Evolutionary conservation across 2,888 invertebrate species (phyloP).

Genomic region (Oscheius onirici): DNA sequence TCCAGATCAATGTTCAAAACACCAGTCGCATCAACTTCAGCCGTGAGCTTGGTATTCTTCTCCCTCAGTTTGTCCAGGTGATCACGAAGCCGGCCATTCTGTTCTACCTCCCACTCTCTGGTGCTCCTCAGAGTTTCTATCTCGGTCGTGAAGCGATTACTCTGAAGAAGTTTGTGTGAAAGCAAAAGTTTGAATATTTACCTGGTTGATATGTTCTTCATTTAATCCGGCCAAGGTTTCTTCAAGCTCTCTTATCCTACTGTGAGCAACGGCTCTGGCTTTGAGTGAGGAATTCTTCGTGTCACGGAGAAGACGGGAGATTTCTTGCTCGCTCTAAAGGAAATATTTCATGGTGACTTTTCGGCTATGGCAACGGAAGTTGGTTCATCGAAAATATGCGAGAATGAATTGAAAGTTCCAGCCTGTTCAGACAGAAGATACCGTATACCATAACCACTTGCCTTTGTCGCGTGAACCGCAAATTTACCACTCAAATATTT

Average conservation of each 20-base stretch:
- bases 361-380: too few relatives aligned
- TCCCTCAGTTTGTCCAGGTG: constrained; percentile 56
- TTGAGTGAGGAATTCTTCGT: constrained; percentile 59
- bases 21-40: constrained; percentile 51
- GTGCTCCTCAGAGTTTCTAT: constrained; percentile 61
- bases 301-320: constrained; percentile 51
- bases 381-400: too few relatives aligned
- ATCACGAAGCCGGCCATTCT: constrained; percentile 63
- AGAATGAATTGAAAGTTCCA: too few relatives aligned
- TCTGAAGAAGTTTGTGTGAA: constrained; percentile 45
- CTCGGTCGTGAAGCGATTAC: constrained; percentile 51
- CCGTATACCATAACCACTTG: too few relatives aligned
- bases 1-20: constrained; percentile 43
- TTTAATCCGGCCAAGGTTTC: constrained; percentile 42
- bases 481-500: too few relatives aligned
- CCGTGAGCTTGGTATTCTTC: constrained; percentile 49
- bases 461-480: too few relatives aligned
- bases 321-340: constrained; percentile 56
- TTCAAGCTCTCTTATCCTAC: constrained; percentile 67
- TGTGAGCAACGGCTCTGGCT: constrained; percentile 60
- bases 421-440: too few relatives aligned
- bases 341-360: too few relatives aligned
- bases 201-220: constrained; percentile 37
- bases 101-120: constrained; percentile 65
- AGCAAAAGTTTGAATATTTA: too few relatives aligned